Base-by-base conservation (phyloP, 2,113 vertebrate species). In the Oriolus oriolus region DNA sequence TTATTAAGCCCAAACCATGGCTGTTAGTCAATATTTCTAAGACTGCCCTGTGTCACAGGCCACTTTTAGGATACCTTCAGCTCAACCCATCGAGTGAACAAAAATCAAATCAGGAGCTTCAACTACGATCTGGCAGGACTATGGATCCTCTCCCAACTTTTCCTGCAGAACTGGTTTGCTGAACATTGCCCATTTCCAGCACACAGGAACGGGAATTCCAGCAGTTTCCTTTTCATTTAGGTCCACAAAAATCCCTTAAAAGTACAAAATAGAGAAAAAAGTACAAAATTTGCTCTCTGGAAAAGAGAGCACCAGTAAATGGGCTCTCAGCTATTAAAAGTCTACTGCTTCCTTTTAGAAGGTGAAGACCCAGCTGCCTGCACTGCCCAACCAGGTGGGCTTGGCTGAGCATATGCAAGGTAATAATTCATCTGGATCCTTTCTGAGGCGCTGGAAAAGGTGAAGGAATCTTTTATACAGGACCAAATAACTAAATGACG, bases 121-220 rank as follows among this genome's bases (percentile, higher is more conserved):
- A 49, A 2, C 18, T 54, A 5, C 0, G 1, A 26, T 26, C n/a
- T 61, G n/a, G 5, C 16, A 66, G 23, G 31, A 69, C 37, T 57
- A 27, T 28, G 44, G 18, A 59, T 31, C 15, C 37, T 65, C 11
- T 87, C 5, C 13, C 56, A 90, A 1, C 6, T 71, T 87, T 59
- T 79, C 10, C 35, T 19, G 2, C 3, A 4, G 9, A 14, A 6
- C 1, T 77, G 31, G 23, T 52, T 63, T 75, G 24, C 63, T 87
- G 42, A 59, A 37, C 22, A 14, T 16, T 42, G 26, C 33, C 14
- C 7, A 26, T 84, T 92, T 95, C 39, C 33, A 87, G 77, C 24
- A n/a, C 8, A 28, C 0, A 65, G 13, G 8, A 59, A 11, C 41
- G 33, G 3, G 23, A 66, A 37, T 44, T 68, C 21, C 33, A 44